A percentile compares a stretch with the other conserved stretches of the same genome.
Evolutionary conservation across 2,888 invertebrate genomes (phyloP).

Genomic region (Calliphora vomitoria): DNA sequence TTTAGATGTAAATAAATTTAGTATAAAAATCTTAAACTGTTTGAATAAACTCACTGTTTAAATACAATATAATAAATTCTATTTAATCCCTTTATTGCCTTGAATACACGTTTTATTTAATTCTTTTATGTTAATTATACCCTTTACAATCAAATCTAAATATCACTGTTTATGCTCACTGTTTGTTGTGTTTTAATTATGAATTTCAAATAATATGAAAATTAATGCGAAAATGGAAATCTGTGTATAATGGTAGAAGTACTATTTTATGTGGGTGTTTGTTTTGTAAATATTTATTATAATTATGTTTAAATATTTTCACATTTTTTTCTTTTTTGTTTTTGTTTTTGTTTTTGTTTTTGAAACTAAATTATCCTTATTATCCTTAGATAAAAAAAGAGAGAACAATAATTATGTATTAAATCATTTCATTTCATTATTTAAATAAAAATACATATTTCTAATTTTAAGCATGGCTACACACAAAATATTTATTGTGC

Average conservation of each 20-base stretch:
- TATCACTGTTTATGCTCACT: background rate
- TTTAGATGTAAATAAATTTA: background rate
- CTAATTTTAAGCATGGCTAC: constrained; percentile 29
- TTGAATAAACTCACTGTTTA: too few species aligned
- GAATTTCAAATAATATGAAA: background rate
- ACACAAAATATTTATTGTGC: background rate
- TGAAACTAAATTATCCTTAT: background rate
- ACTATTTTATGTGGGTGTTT: background rate
- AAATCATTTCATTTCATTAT: constrained; percentile 10
- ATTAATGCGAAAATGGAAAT: background rate
- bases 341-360: too few species aligned
- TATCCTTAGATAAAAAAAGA: background rate
- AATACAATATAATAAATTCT: too few species aligned
- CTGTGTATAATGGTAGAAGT: background rate
- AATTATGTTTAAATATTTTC: constrained; percentile 4
- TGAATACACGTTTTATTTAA: background rate
- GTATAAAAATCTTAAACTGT: too few species aligned
- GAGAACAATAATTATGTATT: background rate
- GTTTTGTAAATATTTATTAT: background rate
- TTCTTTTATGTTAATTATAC: background rate
- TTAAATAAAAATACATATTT: constrained; percentile 10
- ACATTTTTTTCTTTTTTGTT: background rate
- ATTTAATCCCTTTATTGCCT: too few species aligned
- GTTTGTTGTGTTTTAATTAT: background rate
- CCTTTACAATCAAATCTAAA: background rate